A percentile compares a stretch with the other conserved stretches of the same genome.
Conservation (phyloP, 1,140 invertebrate genomes). For the Drosophila busckii region DNA sequence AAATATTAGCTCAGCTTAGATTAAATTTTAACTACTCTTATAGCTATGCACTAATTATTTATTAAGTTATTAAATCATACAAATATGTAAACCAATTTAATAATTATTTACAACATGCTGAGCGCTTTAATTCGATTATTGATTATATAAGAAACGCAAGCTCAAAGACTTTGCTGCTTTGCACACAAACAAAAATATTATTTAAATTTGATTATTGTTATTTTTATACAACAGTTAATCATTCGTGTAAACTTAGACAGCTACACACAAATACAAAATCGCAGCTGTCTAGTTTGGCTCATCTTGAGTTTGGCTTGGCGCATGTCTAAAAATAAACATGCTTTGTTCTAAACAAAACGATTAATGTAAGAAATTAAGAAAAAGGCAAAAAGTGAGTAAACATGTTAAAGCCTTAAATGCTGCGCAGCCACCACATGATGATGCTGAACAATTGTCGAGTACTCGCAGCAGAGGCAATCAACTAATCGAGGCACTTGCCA, state of each 20-base stretch:
- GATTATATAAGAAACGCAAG: no score
- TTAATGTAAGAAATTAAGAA: constrained; percentile 17
- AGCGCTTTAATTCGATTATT: no score
- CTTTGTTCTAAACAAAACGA: constrained; percentile 38
- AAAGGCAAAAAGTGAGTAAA: constrained; percentile 6
- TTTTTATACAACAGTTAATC: constrained; percentile 53
- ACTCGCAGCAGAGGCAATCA: constrained; percentile 38
- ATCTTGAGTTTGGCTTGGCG: constrained; percentile 26
- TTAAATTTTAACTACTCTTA: no score
- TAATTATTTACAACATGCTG: no score
- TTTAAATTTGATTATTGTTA: constrained; percentile 5
- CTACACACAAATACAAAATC: constrained; percentile 11
- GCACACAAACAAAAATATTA: constrained; percentile 18
- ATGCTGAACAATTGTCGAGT: constrained; percentile 26
- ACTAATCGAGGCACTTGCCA: constrained; percentile 62
- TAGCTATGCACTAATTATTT: no score
- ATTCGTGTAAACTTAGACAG: constrained; percentile 33
- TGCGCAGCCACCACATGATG: constrained; percentile 7
- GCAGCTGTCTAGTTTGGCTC: constrained; percentile 13
- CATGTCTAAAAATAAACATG: constrained; percentile 63
- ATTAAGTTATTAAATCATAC: no score
- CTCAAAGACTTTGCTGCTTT: constrained; percentile 1
- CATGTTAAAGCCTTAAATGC: constrained; percentile 25
- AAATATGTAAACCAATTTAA: no score
- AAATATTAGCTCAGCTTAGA: no score